phyloP scores from a whole-genome alignment of 2,113 vertebrate species.

The Lipotes vexillifer region DNA sequence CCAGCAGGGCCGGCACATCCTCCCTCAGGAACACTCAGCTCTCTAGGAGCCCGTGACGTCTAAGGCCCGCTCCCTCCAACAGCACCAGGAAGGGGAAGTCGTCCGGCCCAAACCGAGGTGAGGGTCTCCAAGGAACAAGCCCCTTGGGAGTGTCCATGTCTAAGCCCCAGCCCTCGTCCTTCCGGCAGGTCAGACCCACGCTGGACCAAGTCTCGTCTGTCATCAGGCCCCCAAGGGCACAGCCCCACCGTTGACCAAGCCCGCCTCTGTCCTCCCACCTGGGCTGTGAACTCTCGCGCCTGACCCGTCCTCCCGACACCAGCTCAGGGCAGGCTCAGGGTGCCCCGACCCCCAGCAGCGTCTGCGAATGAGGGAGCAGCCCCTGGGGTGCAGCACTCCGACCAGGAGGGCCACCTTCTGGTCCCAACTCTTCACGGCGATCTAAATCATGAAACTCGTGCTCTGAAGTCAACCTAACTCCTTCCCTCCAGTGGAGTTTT shows the following conservation, averaged over 20 bases:
- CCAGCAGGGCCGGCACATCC: neutral
- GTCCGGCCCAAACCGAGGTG: accelerated
- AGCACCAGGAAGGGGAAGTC: neutral
- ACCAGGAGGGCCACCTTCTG: accelerated
- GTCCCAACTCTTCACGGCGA: accelerated
- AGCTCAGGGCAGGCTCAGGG: neutral
- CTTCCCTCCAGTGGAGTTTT: neutral
- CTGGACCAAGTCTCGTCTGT: accelerated
- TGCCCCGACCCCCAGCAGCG: neutral
- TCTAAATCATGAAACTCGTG: accelerated
- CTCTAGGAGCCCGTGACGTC: neutral
- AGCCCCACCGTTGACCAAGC: neutral
- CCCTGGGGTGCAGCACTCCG: accelerated
- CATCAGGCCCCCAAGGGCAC: neutral
- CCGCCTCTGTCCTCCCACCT: accelerated
- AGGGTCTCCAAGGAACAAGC: neutral
- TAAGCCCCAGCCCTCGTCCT: neutral
- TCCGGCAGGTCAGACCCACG: accelerated
- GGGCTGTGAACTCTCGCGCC: neutral
- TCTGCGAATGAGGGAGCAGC: neutral
- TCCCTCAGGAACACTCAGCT: accelerated
- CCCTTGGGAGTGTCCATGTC: accelerated
- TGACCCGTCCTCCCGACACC: neutral
- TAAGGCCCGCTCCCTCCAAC: neutral
- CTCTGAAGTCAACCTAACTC: accelerated